These are phyloP conservation scores for Psephotus haematonotus DNA, from an alignment of 2,113 vertebrate species.

Conservation along the genomic window DNA sequence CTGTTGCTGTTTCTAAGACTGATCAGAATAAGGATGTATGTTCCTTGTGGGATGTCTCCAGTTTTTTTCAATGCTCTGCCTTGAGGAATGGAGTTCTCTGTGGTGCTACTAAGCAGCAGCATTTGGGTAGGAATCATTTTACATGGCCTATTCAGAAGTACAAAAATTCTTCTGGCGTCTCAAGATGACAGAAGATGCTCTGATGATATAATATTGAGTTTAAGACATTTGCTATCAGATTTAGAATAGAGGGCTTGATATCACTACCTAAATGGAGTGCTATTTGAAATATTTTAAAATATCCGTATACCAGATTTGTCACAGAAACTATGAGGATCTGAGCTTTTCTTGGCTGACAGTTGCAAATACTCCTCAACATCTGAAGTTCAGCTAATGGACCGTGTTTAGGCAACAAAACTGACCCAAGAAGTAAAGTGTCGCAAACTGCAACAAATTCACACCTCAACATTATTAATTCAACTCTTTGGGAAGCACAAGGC, in stretches of 20 bases:
- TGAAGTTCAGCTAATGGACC: not conserved
- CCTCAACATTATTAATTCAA: not conserved
- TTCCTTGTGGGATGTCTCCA: not conserved
- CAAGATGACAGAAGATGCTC: not conserved
- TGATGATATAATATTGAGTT: not conserved
- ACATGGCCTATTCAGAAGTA: not conserved
- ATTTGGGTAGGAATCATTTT: not conserved
- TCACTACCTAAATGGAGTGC: not conserved
- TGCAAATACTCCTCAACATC: not conserved
- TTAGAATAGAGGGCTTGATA: not conserved
- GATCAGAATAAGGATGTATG: not conserved
- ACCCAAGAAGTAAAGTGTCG: not conserved
- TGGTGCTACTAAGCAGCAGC: not conserved
- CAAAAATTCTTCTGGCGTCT: not conserved
- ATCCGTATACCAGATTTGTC: not conserved
- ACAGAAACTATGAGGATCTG: not conserved
- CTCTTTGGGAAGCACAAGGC: not conserved
- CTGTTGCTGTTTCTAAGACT: not conserved
- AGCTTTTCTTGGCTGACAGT: not conserved
- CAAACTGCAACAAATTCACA: not conserved
- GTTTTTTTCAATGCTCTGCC: not conserved
- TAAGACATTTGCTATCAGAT: not conserved
- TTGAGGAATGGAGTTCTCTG: fast-evolving
- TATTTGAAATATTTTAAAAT: not conserved
- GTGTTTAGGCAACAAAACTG: not conserved